Base-by-base conservation (phyloP, 2,113 vertebrate genomes). In the Aleadryas rufinucha region DNA sequence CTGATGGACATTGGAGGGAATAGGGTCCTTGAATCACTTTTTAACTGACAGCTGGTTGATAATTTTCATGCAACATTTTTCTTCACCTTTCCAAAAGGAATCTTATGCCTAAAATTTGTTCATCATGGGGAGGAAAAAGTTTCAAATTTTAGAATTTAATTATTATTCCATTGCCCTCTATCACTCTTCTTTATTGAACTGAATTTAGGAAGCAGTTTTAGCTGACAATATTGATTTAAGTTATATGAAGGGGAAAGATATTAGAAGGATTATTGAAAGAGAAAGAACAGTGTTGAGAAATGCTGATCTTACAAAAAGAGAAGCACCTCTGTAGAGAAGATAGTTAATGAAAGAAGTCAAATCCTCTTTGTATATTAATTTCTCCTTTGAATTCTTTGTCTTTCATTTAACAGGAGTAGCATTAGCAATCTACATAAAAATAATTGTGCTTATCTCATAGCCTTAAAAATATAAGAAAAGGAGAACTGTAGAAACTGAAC, bases 341-440 rank as follows among this genome's bases (percentile, higher is more conserved):
- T 49, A 27, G 22, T 79, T 88, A 93, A 92, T 66, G 72, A 74
- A 92, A 78, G 33, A 77, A 92, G 28, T 26, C 13, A 90, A 89
- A 95, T 88, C 47, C 39, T 61, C 37, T 69, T 70, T 50, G 15
- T 69, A 20, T 79, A 72, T 68, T 91, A 70, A 63, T 87, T 95
- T 94, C 19, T 75, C 24, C 16, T 87, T 88, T 90, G 31, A 88
- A 61, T 92, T 74, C 24, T 81, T 15, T 64, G 16, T 53, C 31
- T 85, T 92, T 70, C 39, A 56, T 87, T 28, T 64, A 63, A 50
- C 1, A 1, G 12, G 7, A 64, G 10, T 30, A 56, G 49, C 17
- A 41, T 56, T 76, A 85, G 12, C 42, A 84, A n/a, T 72, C 52
- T 64, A 31, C 15, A 50, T 31, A 61, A 47, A 87, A 91, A 70